phyloP scores from a whole-genome alignment of 2,888 invertebrate genomes.

The Graphium colonna region DNA sequence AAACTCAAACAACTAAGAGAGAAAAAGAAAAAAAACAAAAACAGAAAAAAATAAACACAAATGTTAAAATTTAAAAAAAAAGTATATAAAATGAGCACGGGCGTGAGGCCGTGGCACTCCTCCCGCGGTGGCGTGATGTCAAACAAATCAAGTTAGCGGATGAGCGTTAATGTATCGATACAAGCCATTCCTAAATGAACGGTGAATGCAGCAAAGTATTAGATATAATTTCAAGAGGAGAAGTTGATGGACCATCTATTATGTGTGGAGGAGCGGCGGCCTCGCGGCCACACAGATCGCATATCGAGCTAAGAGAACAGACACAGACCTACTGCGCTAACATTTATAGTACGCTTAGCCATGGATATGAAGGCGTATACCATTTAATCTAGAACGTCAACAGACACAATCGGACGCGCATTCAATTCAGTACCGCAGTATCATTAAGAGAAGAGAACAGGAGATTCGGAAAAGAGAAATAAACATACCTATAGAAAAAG shows the following conservation, averaged over 20 bases:
- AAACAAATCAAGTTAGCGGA: conserved; percentile 70
- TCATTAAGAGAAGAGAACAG: conserved; percentile 71
- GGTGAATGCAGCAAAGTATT: conserved; percentile 70
- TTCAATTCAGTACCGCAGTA: conserved; percentile 73
- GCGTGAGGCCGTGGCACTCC: conserved; percentile 43
- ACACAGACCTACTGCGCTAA: conserved; percentile 70
- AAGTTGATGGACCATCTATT: conserved; percentile 66
- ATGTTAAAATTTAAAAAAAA: too few species aligned
- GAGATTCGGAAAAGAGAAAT: conserved; percentile 58
- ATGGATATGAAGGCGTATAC: conserved; percentile 75
- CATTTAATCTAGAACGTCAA: conserved; percentile 70
- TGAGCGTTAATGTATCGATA: conserved; percentile 61
- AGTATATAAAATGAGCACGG: conserved; percentile 49
- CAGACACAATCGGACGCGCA: conserved; percentile 74
- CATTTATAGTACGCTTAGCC: conserved; percentile 75
- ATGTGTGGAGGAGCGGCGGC: conserved; percentile 65
- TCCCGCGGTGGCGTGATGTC: conserved; percentile 45
- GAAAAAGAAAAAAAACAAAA: conserved; percentile 64
- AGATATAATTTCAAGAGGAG: conserved; percentile 60
- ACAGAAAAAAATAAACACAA: conserved; percentile 64
- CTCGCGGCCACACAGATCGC: conserved; percentile 66
- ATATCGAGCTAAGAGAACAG: conserved; percentile 63
- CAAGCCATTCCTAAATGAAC: conserved; percentile 77
- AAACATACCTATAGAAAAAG: conserved; percentile 69
- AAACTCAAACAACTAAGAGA: conserved; percentile 71